These are phyloP conservation scores for Myotis pilosus DNA, from an alignment of 2,797 vertebrate genomes.

Conservation along the genomic window DNA sequence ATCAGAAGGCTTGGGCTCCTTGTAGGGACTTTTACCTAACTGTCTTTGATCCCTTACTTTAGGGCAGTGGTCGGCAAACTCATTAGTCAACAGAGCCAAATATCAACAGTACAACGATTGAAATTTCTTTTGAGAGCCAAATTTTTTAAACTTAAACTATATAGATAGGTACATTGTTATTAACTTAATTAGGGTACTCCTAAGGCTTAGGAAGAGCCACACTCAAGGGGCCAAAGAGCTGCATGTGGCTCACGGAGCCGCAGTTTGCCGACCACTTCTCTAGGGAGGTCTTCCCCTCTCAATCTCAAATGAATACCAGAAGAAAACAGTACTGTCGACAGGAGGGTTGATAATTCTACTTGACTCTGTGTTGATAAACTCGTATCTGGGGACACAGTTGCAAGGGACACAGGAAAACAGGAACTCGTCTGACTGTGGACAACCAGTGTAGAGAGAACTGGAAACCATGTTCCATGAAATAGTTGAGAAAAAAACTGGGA, in stretches of 20 bases:
- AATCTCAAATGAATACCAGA: neutral
- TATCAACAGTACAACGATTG: too few species aligned
- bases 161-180: too few species aligned
- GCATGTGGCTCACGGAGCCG: too few species aligned
- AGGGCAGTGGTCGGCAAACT: neutral
- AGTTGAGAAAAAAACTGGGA: neutral
- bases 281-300: neutral
- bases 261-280: neutral
- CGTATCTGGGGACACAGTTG: neutral
- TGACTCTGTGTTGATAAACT: slow-evolving; percentile 48
- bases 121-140: too few species aligned
- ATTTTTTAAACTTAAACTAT: too few species aligned
- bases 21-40: slow-evolving; percentile 34
- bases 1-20: neutral
- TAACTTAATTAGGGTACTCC: too few species aligned
- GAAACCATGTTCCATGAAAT: slow-evolving; percentile 51
- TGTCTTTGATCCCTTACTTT: slow-evolving; percentile 27
- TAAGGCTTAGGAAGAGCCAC: too few species aligned
- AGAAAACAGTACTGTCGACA: neutral
- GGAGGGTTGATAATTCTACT: neutral
- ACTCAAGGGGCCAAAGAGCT: too few species aligned
- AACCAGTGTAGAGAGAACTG: neutral
- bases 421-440: slow-evolving; percentile 5
- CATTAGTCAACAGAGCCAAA: too few species aligned
- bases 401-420: slow-evolving; percentile 27